Evolutionary conservation across 2,797 vertebrate genomes (phyloP).

Genomic region (Propithecus perrieri): DNA sequence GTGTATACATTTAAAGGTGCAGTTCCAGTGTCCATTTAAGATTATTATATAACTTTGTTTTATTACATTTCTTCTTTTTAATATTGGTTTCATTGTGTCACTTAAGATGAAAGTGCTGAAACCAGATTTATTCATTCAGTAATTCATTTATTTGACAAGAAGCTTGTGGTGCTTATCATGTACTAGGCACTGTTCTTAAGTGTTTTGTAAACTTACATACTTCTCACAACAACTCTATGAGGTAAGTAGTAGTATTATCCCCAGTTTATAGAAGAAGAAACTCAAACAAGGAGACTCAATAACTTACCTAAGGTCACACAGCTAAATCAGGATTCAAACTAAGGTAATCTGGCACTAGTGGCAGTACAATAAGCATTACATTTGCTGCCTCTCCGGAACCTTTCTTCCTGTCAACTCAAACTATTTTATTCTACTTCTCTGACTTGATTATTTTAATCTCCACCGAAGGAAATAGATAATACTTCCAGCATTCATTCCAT

Average conservation of each 20-base stretch:
- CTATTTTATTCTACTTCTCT: constrained; percentile 21
- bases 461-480: not conserved
- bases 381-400: not conserved
- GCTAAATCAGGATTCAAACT: constrained; percentile 17
- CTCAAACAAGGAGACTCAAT: not conserved
- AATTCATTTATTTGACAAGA: not conserved
- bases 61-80: not conserved
- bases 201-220: constrained; percentile 1
- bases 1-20: not conserved
- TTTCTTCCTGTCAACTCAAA: constrained; percentile 29
- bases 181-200: not conserved
- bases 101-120: constrained; percentile 27
- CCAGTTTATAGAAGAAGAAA: not conserved
- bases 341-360: not conserved
- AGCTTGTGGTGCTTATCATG: not conserved
- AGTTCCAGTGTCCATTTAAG: not conserved
- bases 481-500: constrained; percentile 7
- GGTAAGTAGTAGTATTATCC: not conserved
- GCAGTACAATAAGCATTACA: not conserved
- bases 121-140: not conserved
- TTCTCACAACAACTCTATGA: constrained; percentile 18
- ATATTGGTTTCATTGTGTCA: not conserved
- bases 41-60: not conserved
- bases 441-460: constrained; percentile 44
- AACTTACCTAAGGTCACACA: not conserved